Evolutionary conservation across 2,888 invertebrate genomes (phyloP), one percentile per base, ranked within the genome.

Genomic region (Thysanoteuthis rhombus): DNA sequence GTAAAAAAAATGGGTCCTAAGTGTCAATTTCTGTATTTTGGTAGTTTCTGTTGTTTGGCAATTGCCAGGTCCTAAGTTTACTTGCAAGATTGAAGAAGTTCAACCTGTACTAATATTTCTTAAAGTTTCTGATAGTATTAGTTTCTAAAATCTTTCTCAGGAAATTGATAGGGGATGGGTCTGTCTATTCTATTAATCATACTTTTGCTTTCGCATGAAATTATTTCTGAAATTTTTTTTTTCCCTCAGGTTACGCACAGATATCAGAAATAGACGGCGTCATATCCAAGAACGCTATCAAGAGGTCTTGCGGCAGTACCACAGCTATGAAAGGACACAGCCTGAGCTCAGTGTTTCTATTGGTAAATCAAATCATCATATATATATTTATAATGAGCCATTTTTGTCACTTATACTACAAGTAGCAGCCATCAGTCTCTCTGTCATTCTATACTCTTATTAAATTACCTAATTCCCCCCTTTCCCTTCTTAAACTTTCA

Each of bases 281-380:
- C 93, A 93, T 32, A 22, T 93, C 28, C 93, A 93, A 58, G 93
- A 93, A 58, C 58, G 58, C 25, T 93, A 93, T 39, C 93, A 93
- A 52, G 93, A 93, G 39, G 93, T 93, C 28, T 3, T 93, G 22
- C 47, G 93, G 5, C 93, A 58, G 25, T 93, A 93, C 22, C 93
- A 93, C 39, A 39, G 52, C 36, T 92, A 92, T 45, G 92, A 92
- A 92, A 92, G 92, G 12, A 45, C 92, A 32, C 92, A 92, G 92
- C 40, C 42, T 25, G 92, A 92, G 40, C 38, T 90, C 39, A 38
- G 25, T 40, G 32, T 28, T 39, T 36, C 90, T 42, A 19, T 92
- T 40, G 92, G 92, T 92, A 92, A 92, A 42, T 40, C 16, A 75
- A 75, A n/a, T 75, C n/a, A n/a, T n/a, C n/a, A n/a, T n/a, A n/a